Base-by-base conservation (phyloP, 2,113 vertebrate genomes). In the Cavia porcellus region DNA sequence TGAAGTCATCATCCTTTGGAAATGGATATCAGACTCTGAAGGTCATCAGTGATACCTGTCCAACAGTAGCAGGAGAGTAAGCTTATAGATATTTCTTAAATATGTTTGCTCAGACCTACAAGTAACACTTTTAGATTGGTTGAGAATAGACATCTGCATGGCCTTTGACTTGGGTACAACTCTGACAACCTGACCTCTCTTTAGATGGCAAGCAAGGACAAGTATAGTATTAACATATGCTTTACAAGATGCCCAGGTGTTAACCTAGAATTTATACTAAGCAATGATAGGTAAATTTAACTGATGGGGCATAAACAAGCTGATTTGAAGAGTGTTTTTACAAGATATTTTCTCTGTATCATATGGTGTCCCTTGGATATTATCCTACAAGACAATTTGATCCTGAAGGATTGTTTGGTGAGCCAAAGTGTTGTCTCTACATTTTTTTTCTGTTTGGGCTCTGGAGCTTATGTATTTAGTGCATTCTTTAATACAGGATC, bases 1-100 rank as follows among this genome's bases (percentile, higher is more conserved):
- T 90, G 88, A 96, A 94, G 83, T 87, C 38, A 81, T 95, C 84
- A 93, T 95, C 64, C 92, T 94, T 92, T 94, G 96, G 86, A 97
- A 96, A 91, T 88, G 90, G 47, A 85, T 94, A 92, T 79, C 72
- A 95, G 84, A 86, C 86, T 66, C 17, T 86, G 83, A 97, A 95
- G 84, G 72, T 90, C 79, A 86, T 93, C 88, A 75, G 0, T 79
- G 74, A 75, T 90, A 95, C 88, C 79, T 61, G 13, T 90, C 94
- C 59, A 88, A 61, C 72, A 80, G 52, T 38, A 90, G 86, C 47
- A 92, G 77, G 64, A 89, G 17, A 91, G 75, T 19, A 86, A 91
- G 75, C 79, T 83, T 85, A 96, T 32, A 72, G 79, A 83, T 14
- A 81, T 72, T 81, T 84, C 68, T 94, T 83, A 90, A 75, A 70